These are phyloP conservation scores for Petrocephalus microphthalmus DNA, from an alignment of 2,113 vertebrate species.

Conservation along the genomic window DNA sequence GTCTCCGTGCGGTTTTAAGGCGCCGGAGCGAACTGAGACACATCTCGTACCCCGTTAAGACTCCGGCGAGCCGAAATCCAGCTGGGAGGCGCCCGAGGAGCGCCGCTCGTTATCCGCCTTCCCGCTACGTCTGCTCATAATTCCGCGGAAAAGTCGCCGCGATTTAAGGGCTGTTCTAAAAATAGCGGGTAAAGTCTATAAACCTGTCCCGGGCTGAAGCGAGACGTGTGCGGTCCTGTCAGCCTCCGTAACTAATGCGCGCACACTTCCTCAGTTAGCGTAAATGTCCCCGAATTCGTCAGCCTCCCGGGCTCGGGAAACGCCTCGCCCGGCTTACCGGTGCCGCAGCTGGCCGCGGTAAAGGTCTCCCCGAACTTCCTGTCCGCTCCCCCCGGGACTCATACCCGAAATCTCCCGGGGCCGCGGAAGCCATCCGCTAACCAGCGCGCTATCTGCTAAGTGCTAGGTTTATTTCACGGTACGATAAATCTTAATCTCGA, in stretches of 20 bases:
- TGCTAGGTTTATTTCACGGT: not conserved
- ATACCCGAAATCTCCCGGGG: not conserved
- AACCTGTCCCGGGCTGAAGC: not conserved
- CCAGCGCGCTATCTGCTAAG: not conserved
- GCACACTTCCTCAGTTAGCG: not conserved
- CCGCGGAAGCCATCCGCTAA: not conserved
- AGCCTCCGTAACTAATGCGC: not conserved
- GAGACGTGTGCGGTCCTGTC: not conserved
- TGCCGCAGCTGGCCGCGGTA: not conserved
- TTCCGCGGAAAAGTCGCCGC: not conserved
- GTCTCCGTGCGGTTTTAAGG: not conserved
- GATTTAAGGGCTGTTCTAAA: constrained; percentile 10
- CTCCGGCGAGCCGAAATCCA: not conserved
- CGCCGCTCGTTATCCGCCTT: not conserved
- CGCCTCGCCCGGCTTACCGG: not conserved
- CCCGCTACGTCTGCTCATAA: not conserved
- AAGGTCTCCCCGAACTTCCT: not conserved
- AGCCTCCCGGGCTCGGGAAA: not conserved
- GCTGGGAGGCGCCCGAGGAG: not conserved
- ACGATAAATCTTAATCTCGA: constrained; percentile 10
- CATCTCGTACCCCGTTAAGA: not conserved
- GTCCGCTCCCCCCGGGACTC: not conserved
- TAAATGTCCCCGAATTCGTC: not conserved
- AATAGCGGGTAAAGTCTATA: not conserved
- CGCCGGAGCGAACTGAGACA: not conserved